Conservation (phyloP, 2,888 invertebrate species). For the Scaptomyza caliginosa region DNA sequence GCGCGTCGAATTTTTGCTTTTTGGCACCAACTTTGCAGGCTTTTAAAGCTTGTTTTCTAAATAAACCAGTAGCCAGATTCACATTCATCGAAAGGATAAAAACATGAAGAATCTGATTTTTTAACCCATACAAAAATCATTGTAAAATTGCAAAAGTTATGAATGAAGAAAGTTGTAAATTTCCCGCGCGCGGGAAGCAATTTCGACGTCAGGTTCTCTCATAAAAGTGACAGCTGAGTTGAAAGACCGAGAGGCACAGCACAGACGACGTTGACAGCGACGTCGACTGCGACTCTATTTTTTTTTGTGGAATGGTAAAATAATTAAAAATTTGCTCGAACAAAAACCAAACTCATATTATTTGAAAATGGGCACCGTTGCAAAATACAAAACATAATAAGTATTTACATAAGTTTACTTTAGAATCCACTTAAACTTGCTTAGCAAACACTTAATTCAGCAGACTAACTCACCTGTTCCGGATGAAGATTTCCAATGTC, state of each 20-base stretch:
- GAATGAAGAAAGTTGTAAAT: slow-evolving; percentile 60
- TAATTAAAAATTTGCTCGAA: slow-evolving; percentile 2
- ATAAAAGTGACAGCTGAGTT: slow-evolving; percentile 67
- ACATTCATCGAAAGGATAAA: slow-evolving; percentile 48
- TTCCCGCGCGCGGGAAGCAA: slow-evolving; percentile 83
- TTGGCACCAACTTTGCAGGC: slow-evolving; percentile 66
- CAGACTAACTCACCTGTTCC: slow-evolving; percentile 50
- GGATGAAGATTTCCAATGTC: slow-evolving; percentile 33
- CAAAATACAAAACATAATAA: slow-evolving; percentile 22
- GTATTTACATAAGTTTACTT: slow-evolving; percentile 8
- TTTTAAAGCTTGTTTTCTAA: slow-evolving; percentile 51
- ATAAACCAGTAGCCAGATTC: slow-evolving; percentile 53
- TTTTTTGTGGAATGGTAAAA: slow-evolving; percentile 34
- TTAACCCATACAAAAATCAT: slow-evolving; percentile 61
- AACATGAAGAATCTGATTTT: slow-evolving; percentile 76
- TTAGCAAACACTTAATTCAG: slow-evolving; percentile 2
- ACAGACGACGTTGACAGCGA: slow-evolving; percentile 35
- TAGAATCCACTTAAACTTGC: slow-evolving; percentile 28
- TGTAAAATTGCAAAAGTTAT: slow-evolving; percentile 54
- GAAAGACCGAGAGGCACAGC: slow-evolving; percentile 29
- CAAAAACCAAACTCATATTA: slow-evolving; percentile 34
- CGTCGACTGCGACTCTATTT: slow-evolving; percentile 21
- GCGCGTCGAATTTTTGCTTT: slow-evolving; percentile 63
- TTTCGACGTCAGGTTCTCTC: slow-evolving; percentile 52
- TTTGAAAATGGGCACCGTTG: slow-evolving; percentile 12